Evolutionary conservation across 1,140 invertebrate genomes (phyloP).

Genomic region (Phocides pigmalion): DNA sequence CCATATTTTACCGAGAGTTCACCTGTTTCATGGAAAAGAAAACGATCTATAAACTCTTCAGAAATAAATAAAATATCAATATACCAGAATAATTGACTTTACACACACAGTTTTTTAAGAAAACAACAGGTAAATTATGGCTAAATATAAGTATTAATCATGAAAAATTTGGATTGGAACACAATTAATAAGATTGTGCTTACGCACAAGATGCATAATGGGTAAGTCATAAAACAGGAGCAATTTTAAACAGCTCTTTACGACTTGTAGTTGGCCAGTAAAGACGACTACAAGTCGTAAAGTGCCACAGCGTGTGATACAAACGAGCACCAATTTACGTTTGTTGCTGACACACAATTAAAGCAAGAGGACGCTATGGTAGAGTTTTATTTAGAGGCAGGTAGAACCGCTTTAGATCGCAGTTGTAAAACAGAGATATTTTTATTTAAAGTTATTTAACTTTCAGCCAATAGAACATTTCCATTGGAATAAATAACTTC

Average conservation of each 20-base stretch:
- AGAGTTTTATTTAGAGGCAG: conserved; percentile 1
- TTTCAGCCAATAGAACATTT: too few relatives aligned
- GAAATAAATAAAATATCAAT: too few relatives aligned
- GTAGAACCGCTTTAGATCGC: not conserved
- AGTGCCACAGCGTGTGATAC: not conserved
- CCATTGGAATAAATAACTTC: too few relatives aligned
- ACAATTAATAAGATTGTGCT: not conserved
- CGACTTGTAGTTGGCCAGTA: not conserved
- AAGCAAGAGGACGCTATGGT: not conserved
- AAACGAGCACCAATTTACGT: not conserved
- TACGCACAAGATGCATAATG: not conserved
- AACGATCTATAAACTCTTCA: too few relatives aligned
- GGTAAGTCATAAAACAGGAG: not conserved
- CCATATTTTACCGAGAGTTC: too few relatives aligned
- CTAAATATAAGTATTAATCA: too few relatives aligned
- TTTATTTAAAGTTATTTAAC: not conserved
- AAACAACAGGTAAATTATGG: too few relatives aligned
- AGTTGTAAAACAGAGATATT: not conserved
- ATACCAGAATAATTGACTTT: too few relatives aligned
- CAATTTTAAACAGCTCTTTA: not conserved
- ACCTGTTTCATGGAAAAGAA: too few relatives aligned
- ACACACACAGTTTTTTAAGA: too few relatives aligned
- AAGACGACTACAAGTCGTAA: not conserved
- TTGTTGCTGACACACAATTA: not conserved
- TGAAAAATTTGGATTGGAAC: too few relatives aligned